phyloP scores from a whole-genome alignment of 2,113 vertebrate genomes.

The Strix aluco region DNA sequence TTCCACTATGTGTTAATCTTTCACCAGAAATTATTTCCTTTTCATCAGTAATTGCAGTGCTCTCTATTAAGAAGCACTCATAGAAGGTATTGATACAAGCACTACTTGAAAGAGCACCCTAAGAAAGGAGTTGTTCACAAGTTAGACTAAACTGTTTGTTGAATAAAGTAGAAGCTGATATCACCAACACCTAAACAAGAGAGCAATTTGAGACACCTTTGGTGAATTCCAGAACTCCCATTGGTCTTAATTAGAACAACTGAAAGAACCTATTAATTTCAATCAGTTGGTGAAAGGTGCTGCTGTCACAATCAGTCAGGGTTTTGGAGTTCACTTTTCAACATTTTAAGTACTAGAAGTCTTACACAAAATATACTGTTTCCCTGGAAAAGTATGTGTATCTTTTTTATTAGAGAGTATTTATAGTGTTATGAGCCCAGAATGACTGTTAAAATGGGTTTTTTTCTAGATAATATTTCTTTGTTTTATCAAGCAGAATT shows the following conservation, averaged over 20 bases:
- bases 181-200: conserved; percentile 39
- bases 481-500: background rate
- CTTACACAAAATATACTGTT: conserved; percentile 55
- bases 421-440: background rate
- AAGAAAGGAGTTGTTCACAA: conserved; percentile 30
- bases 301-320: conserved; percentile 66
- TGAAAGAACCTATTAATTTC: conserved; percentile 79
- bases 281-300: conserved; percentile 66
- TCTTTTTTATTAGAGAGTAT: background rate
- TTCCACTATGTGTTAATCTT: background rate
- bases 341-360: conserved; percentile 25
- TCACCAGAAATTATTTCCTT: conserved; percentile 33
- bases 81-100: background rate
- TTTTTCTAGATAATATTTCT: background rate
- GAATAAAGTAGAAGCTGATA: conserved; percentile 49
- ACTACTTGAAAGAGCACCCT: background rate
- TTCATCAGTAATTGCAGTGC: background rate
- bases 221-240: conserved; percentile 77
- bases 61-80: conserved; percentile 19
- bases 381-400: background rate
- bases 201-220: conserved; percentile 69
- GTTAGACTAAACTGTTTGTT: conserved; percentile 64
- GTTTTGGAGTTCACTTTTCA: conserved; percentile 65
- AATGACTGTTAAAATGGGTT: background rate
- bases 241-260: conserved; percentile 76